phyloP scores from a whole-genome alignment of 1,140 invertebrate species.

The Anagrus nilaparvatae region DNA sequence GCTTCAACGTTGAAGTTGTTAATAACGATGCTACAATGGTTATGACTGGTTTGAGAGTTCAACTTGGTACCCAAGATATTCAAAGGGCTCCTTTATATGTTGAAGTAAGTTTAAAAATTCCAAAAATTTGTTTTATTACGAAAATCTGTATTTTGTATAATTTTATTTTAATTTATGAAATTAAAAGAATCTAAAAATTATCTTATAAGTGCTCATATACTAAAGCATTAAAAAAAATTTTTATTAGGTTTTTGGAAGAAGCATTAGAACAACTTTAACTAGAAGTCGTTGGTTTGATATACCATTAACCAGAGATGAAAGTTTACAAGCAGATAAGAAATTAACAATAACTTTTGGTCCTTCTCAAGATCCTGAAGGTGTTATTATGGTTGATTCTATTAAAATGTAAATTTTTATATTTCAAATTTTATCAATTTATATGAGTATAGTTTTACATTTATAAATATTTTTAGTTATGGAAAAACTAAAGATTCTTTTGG shows the following conservation, averaged over 20 bases:
- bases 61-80: constrained; percentile 78
- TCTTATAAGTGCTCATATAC: not conserved
- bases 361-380: constrained; percentile 77
- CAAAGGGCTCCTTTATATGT: constrained; percentile 74
- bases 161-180: too few species aligned
- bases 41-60: constrained; percentile 76
- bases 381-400: constrained; percentile 88
- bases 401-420: constrained; percentile 53
- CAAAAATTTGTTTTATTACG: not conserved
- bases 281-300: constrained; percentile 91
- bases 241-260: constrained; percentile 67
- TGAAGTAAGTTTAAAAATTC: constrained; percentile 45
- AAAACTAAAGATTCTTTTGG: constrained; percentile 94
- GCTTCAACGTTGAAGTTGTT: constrained; percentile 80
- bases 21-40: constrained; percentile 83
- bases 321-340: constrained; percentile 86
- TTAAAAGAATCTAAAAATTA: too few species aligned
- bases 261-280: constrained; percentile 61
- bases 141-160: not conserved
- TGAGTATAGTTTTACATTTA: not conserved
- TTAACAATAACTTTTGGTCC: constrained; percentile 81
- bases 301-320: constrained; percentile 89
- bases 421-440: not conserved
- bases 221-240: constrained; percentile 3
- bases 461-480: constrained; percentile 53